phyloP scores from a whole-genome alignment of 2,888 invertebrate species.

The Ornithoptera priamus region DNA sequence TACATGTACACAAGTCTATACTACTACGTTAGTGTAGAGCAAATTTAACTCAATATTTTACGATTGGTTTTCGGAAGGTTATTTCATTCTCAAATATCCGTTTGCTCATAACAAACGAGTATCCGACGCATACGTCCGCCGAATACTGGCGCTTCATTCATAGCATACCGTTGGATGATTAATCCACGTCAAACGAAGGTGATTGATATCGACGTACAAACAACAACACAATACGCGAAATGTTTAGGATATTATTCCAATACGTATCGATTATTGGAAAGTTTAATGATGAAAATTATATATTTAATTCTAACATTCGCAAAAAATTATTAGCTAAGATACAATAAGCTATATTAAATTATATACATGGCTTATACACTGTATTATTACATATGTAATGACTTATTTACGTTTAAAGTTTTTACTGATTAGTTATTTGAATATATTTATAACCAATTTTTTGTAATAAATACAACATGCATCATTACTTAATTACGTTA shows the following conservation, averaged over 20 bases:
- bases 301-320: no score
- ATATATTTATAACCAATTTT: no score
- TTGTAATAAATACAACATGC: no score
- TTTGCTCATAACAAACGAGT: slow-evolving; percentile 16
- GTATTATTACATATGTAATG: no score
- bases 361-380: no score
- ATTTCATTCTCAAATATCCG: background rate
- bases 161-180: slow-evolving; percentile 32
- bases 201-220: slow-evolving; percentile 31
- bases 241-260: background rate
- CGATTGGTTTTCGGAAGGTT: background rate
- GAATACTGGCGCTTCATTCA: slow-evolving; percentile 26
- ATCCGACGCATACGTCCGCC: slow-evolving; percentile 23
- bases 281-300: background rate
- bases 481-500: no score
- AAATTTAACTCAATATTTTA: background rate
- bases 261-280: slow-evolving; percentile 2
- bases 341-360: no score
- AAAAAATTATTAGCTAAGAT: no score
- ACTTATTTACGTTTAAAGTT: no score
- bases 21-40: background rate
- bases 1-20: background rate
- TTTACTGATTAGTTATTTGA: no score
- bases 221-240: background rate
- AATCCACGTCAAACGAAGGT: slow-evolving; percentile 27